Evolutionary conservation across 2,113 vertebrate genomes (phyloP), one percentile per base, ranked within the genome.

Genomic region (Cryptotis parvus): DNA sequence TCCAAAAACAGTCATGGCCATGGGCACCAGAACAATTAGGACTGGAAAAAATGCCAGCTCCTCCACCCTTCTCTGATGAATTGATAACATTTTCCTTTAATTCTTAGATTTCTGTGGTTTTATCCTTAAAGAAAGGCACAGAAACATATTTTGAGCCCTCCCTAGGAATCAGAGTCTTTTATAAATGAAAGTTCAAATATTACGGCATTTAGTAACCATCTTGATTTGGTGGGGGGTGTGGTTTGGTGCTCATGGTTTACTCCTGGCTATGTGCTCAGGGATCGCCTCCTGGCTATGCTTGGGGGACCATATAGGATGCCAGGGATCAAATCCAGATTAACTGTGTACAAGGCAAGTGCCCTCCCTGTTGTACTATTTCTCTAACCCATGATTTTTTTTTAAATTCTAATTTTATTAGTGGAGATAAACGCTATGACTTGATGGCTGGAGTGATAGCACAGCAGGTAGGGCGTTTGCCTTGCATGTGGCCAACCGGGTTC

Each of bases 1-100:
- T 77, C 78, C 91, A 90, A 55, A 85, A 94, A 92, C 65, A 76
- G 84, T n/a, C 75, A 73, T 89, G 91, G 92, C 93, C 92, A 80
- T 7, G 35, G 91, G 93, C 87, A 92, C 49, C 90, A 92, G 82
- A 92, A 84, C 91, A 95, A 90, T 95, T 95, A 90, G 75, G 77
- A 70, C 49, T 70, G 94, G 87, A 89, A 90, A 94, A 95, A 61
- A 78, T 55, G 75, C 78, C 55, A 91, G 55, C 26, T 16, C 4
- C 0, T 8, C 55, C 29, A 0, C 15, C 45, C 29, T 61, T n/a
- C 37, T 91, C 73, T 75, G 80, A 84, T 84, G 70, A 89, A 78
- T 52, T 84, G 61, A 87, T 68, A 55, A 27, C 41, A n/a, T 26
- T 83, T 73, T 81, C 33, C 72, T 90, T 81, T 33, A 84, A 65